Conservation (phyloP, 2,797 vertebrate genomes). For the Artibeus jamaicensis region DNA sequence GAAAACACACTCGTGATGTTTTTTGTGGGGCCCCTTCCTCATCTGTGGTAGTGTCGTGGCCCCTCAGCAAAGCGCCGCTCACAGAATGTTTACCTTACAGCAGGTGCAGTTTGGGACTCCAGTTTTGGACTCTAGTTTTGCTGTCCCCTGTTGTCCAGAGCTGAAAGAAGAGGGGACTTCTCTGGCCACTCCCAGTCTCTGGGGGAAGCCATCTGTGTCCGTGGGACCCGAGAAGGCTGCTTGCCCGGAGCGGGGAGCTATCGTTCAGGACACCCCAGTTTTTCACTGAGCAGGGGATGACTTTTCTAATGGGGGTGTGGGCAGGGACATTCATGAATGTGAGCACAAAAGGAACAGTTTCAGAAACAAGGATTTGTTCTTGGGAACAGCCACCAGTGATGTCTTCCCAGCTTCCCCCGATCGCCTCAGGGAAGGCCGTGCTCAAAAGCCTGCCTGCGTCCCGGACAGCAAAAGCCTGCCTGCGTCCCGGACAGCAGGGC, state of each 20-base stretch:
- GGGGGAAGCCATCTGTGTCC: not conserved
- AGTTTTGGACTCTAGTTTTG: constrained; percentile 52
- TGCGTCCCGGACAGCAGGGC: not conserved
- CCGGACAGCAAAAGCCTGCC: not conserved
- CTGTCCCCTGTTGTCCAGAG: constrained; percentile 18
- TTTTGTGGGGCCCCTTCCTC: not conserved
- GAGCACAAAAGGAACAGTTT: constrained; percentile 14
- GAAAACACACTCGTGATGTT: not conserved
- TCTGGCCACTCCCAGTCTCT: constrained; percentile 36
- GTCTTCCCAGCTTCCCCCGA: not conserved
- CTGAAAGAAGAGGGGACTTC: constrained; percentile 41
- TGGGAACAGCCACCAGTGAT: fast-evolving
- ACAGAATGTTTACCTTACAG: not conserved
- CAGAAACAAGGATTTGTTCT: not conserved
- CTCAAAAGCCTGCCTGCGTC: not conserved
- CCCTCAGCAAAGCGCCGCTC: not conserved
- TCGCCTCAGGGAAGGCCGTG: not conserved
- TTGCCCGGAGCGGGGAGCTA: not conserved
- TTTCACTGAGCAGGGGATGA: constrained; percentile 49
- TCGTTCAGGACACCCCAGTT: not conserved
- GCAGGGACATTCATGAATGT: not conserved
- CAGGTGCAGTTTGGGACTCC: not conserved
- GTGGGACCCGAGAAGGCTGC: not conserved
- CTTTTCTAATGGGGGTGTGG: not conserved
- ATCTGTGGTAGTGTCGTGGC: not conserved